phyloP scores from a whole-genome alignment of 1,140 invertebrate species.

The Melanaphis sacchari region DNA sequence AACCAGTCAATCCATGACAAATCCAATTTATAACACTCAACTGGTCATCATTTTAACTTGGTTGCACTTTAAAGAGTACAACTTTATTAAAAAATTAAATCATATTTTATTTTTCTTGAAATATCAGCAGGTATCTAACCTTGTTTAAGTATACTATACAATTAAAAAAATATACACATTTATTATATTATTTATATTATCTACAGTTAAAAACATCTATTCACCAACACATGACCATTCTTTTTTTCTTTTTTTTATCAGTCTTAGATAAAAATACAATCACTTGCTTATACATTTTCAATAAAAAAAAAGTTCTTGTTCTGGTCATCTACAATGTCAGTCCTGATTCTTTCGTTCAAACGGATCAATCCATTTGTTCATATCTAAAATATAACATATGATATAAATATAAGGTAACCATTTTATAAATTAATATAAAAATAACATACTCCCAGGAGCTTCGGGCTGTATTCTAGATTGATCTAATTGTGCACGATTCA shows the following conservation, averaged over 20 bases:
- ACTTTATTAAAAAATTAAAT: neutral
- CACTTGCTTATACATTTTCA: neutral
- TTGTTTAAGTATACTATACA: neutral
- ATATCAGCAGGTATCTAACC: neutral
- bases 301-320: neutral
- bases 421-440: slow-evolving; percentile 44
- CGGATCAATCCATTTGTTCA: slow-evolving; percentile 76
- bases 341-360: slow-evolving; percentile 67
- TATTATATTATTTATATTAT: slow-evolving; percentile 5
- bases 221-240: neutral
- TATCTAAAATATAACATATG: slow-evolving; percentile 67
- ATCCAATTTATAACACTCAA: too few relatives aligned
- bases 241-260: neutral
- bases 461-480: slow-evolving; percentile 73
- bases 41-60: too few relatives aligned
- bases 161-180: neutral
- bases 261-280: neutral
- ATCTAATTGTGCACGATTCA: slow-evolving; percentile 72
- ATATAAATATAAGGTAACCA: neutral
- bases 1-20: too few relatives aligned
- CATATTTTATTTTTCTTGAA: neutral
- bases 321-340: neutral
- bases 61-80: neutral
- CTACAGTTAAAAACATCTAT: neutral
- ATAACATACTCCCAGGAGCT: slow-evolving; percentile 35